Evolutionary conservation across 2,797 vertebrate species (phyloP).

Genomic region (Echeneis naucrates): DNA sequence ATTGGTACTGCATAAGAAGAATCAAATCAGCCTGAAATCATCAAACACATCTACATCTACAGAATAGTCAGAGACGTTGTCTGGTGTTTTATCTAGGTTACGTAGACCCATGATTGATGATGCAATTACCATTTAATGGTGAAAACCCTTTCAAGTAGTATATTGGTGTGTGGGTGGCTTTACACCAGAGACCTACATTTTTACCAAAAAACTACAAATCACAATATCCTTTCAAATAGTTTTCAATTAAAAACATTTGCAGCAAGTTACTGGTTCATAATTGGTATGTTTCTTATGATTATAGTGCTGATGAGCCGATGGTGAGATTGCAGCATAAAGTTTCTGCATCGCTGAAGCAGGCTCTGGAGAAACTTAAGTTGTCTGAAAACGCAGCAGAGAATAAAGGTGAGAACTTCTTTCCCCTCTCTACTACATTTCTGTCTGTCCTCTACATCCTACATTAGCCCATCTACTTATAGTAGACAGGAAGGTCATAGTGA

Average conservation of each 20-base stretch:
- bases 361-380: constrained; percentile 95
- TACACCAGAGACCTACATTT: background rate
- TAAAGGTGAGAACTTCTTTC: constrained; percentile 83
- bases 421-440: background rate
- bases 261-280: constrained; percentile 6
- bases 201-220: background rate
- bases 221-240: background rate
- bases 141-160: constrained; percentile 26
- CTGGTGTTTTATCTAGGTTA: constrained; percentile 10
- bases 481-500: constrained; percentile 66
- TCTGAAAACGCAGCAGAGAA: constrained; percentile 84
- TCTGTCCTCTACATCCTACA: constrained; percentile 12
- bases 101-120: constrained; percentile 11
- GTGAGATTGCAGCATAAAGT: constrained; percentile 91
- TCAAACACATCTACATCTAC: constrained; percentile 5
- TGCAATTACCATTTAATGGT: constrained; percentile 22
- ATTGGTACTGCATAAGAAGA: constrained; percentile 5
- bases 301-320: constrained; percentile 93
- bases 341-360: constrained; percentile 93
- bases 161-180: constrained; percentile 7
- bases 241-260: background rate
- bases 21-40: constrained; percentile 34
- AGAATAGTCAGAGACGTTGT: constrained; percentile 8
- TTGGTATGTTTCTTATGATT: constrained; percentile 42
- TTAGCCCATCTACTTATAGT: constrained; percentile 12